phyloP scores from a whole-genome alignment of 2,797 vertebrate species.

The Vultur gryphus region DNA sequence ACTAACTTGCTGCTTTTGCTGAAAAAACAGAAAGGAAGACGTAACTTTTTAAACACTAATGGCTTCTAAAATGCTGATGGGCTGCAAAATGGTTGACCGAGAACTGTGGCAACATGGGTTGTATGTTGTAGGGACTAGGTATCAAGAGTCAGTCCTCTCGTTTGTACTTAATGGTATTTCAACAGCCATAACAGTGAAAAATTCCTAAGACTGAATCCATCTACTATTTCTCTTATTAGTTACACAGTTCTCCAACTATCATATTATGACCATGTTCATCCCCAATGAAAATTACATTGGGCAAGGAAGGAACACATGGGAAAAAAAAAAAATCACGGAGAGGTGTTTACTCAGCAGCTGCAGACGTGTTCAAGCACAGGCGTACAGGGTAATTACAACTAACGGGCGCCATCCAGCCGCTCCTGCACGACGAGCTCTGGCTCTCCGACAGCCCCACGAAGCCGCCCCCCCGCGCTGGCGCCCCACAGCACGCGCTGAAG shows the following conservation, averaged over 20 bases:
- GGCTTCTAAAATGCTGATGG: neutral
- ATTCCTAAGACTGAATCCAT: neutral
- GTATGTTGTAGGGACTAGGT: neutral
- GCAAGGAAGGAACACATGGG: no score
- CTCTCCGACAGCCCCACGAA: neutral
- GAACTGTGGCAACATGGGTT: accelerated
- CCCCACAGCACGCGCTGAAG: neutral
- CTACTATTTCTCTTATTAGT: accelerated
- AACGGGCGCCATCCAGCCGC: neutral
- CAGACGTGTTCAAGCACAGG: no score
- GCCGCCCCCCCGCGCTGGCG: neutral
- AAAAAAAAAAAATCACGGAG: neutral
- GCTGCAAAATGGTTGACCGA: accelerated
- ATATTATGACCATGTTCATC: accelerated
- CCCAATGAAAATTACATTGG: accelerated
- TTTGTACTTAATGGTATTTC: accelerated
- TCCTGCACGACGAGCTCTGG: accelerated
- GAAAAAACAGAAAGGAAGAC: neutral
- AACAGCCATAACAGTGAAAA: accelerated
- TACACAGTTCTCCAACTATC: accelerated
- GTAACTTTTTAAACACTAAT: neutral
- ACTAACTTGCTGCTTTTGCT: neutral
- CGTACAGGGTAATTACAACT: accelerated
- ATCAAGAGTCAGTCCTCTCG: neutral
- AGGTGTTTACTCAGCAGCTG: neutral